phyloP scores from a whole-genome alignment of 2,113 vertebrate genomes.

The Zapornia atra region DNA sequence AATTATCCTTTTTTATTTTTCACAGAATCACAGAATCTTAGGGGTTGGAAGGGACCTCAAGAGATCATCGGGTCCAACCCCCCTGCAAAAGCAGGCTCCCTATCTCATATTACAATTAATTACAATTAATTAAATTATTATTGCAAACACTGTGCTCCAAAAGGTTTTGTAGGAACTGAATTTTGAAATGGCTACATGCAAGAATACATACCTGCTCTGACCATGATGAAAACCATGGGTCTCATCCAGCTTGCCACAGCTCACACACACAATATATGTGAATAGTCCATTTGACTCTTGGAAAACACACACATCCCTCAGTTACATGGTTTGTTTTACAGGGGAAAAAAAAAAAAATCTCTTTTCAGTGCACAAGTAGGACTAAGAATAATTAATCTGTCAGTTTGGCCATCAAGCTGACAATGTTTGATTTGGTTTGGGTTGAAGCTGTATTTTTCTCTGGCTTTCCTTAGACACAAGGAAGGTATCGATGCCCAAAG shows the following conservation, averaged over 20 bases:
- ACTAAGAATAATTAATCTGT: background rate
- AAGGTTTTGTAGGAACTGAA: background rate
- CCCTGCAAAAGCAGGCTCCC: no score
- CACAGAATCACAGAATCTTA: no score
- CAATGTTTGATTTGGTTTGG: background rate
- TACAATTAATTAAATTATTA: background rate
- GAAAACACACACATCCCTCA: background rate
- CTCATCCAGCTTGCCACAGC: background rate
- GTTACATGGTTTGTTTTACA: background rate
- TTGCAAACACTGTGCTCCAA: background rate
- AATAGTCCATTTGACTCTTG: background rate
- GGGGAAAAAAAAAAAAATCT: background rate
- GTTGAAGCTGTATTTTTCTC: background rate
- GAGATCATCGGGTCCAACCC: no score
- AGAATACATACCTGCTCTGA: background rate
- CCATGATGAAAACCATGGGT: background rate
- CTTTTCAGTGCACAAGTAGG: background rate
- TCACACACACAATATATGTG: accelerated
- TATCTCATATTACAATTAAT: no score
- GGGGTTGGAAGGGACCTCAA: no score
- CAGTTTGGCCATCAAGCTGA: background rate
- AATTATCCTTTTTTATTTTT: background rate
- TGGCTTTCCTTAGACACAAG: background rate
- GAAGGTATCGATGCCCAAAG: background rate
- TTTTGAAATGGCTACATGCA: background rate